Evolutionary conservation across 2,888 invertebrate species (phyloP).

Genomic region (Drosophila testacea): DNA sequence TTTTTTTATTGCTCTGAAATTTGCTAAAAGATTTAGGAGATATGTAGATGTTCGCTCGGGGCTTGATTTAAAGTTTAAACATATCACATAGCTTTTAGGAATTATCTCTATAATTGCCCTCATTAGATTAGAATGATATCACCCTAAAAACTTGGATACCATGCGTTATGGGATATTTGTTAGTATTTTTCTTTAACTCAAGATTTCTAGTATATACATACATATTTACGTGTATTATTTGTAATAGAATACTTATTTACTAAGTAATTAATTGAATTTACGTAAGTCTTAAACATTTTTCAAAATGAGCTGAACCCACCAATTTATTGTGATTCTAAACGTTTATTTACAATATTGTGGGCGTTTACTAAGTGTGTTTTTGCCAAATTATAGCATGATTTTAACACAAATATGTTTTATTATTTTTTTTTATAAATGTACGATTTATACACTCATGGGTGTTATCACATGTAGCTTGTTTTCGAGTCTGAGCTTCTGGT

Average conservation of each 20-base stretch:
- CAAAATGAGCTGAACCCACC: not conserved
- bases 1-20: not conserved
- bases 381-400: constrained; percentile 15
- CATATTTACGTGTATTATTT: too few species aligned
- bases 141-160: not conserved
- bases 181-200: not conserved
- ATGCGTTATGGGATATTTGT: not conserved
- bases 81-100: not conserved
- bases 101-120: constrained; percentile 10
- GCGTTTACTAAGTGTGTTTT: constrained; percentile 27
- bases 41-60: not conserved
- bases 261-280: not conserved
- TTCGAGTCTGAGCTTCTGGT: constrained; percentile 50
- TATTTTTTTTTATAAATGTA: not conserved
- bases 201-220: not conserved
- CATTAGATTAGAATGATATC: constrained; percentile 9
- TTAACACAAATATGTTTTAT: constrained; percentile 10
- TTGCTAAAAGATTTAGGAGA: not conserved
- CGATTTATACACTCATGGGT: constrained; percentile 6
- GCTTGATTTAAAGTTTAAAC: constrained; percentile 7
- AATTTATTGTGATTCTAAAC: not conserved
- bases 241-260: not conserved
- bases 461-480: constrained; percentile 59
- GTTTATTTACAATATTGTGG: constrained; percentile 25
- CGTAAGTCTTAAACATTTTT: not conserved